A percentile compares a stretch with the other conserved stretches of the same genome.
These are phyloP conservation scores for Globia sparganii DNA, from an alignment of 2,888 invertebrate species.

Conservation along the genomic window DNA sequence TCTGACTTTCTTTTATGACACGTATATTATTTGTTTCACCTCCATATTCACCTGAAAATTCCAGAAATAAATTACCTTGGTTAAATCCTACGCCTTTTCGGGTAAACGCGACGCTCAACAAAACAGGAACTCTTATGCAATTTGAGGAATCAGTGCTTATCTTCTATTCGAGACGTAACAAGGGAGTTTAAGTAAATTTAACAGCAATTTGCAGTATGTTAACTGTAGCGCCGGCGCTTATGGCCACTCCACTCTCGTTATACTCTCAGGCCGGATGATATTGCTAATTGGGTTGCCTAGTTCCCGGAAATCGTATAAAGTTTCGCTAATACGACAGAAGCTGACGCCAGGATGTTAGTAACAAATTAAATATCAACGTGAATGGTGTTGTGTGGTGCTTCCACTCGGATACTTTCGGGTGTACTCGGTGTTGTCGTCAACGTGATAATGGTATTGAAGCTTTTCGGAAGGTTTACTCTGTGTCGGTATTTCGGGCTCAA, in stretches of 20 bases:
- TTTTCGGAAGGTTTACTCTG: constrained; percentile 24
- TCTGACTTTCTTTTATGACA: not conserved
- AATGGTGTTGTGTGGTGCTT: constrained; percentile 29
- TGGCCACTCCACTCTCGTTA: constrained; percentile 82
- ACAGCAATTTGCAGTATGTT: constrained; percentile 87
- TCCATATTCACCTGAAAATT: not conserved
- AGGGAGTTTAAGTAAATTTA: constrained; percentile 83
- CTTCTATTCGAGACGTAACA: constrained; percentile 73
- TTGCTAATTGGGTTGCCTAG: constrained; percentile 88
- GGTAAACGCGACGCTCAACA: constrained; percentile 43
- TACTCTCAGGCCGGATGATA: constrained; percentile 84
- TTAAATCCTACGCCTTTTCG: not conserved
- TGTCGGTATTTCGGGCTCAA: constrained; percentile 12
- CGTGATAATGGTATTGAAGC: constrained; percentile 29
- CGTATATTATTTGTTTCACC: not conserved
- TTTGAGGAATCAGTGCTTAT: constrained; percentile 74
- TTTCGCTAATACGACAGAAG: constrained; percentile 82
- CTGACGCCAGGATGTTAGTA: constrained; percentile 70
- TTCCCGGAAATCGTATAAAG: constrained; percentile 87
- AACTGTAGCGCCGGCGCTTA: constrained; percentile 81
- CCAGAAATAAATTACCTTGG: constrained; percentile 13
- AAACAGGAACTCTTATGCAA: constrained; percentile 67
- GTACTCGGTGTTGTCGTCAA: constrained; percentile 7
- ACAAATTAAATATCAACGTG: constrained; percentile 63
- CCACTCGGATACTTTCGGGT: constrained; percentile 15